A percentile compares a stretch with the other conserved stretches of the same genome.
These are phyloP conservation scores for Netelia melanura DNA, from an alignment of 2,888 invertebrate genomes.

Conservation along the genomic window DNA sequence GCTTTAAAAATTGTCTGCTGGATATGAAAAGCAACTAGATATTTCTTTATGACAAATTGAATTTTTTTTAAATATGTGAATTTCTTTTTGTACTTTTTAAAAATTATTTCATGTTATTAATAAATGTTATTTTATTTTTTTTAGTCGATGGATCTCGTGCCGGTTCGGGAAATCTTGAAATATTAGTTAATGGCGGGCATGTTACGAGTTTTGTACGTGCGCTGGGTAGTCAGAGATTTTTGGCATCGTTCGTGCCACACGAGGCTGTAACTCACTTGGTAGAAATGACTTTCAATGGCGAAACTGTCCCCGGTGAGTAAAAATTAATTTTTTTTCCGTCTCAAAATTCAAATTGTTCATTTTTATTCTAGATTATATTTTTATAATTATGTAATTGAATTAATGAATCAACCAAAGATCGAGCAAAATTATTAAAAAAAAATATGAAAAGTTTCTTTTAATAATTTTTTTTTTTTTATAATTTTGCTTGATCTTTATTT, in stretches of 20 bases:
- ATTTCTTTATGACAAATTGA: too few species aligned
- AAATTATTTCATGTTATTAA: slow-evolving; percentile 25
- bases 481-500: too few species aligned
- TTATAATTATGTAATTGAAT: too few species aligned
- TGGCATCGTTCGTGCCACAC: slow-evolving; percentile 97
- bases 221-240: slow-evolving; percentile 94
- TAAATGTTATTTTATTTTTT: slow-evolving; percentile 68
- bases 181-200: slow-evolving; percentile 97
- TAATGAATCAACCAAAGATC: too few species aligned
- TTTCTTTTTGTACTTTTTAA: not conserved
- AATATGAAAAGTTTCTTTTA: too few species aligned
- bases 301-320: slow-evolving; percentile 94
- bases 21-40: too few species aligned
- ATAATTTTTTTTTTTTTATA: too few species aligned
- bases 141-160: slow-evolving; percentile 97
- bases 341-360: not conserved
- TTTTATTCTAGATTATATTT: not conserved
- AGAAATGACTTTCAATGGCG: slow-evolving; percentile 97
- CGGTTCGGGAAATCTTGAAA: slow-evolving; percentile 98
- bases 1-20: too few species aligned
- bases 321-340: not conserved
- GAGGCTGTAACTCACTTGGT: slow-evolving; percentile 94
- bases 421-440: too few species aligned
- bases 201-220: slow-evolving; percentile 97
- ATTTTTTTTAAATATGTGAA: not conserved